Base-by-base conservation (phyloP, 2,888 invertebrate genomes). In the Melieria omissa region DNA sequence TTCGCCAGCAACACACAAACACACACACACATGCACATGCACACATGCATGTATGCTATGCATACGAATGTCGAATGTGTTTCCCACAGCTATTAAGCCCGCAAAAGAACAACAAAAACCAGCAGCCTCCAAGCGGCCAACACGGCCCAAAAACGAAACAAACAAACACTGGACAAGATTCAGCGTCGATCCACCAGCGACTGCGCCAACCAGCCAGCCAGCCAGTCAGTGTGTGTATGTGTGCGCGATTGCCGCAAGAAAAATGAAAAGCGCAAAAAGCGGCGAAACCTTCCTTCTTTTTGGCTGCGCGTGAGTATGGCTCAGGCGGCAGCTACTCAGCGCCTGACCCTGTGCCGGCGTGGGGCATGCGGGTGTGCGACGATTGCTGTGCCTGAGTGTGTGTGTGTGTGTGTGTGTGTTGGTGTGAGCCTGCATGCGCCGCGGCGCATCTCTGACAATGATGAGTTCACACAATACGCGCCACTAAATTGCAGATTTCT, bases 381-480 rank as follows among this genome's bases (percentile, higher is more conserved):
- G 29, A 29, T 29, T 3, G 14, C 44, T 5, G 5, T 44, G 60
- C n/a, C 4, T 9, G 42, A 7, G 8, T 52, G 4, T 8, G 49
- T 46, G 49, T 41, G 41, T 42, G 16, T 57, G 49, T 55, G 46
- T 58, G 4, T 58, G 29, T 46, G 41, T n/a, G 5, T 44, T n/a
- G 14, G 9, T 14, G 41, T 47, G 57, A 65, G 29, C 46, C 41
- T 16, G n/a, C 78, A 76, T 77, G 77, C 75, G 76, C 75, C 74
- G 72, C 73, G 70, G 64, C 70, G 66, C 71, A 69, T 73, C 72
- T 69, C 73, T 65, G 74, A 72, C 74, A 75, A 76, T 77, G 75
- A 77, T 74, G 76, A 75, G 76, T 77, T 78, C 77, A 76, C 77
- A 77, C 78, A 78, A 76, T 77, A 77, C 75, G 77, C 77, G 79